Percentiles rank a stretch among this genome's conserved stretches.
Evolutionary conservation across 64 coral and sea anemone species (phyloP).

Genomic region (Platygyra sinensis): DNA sequence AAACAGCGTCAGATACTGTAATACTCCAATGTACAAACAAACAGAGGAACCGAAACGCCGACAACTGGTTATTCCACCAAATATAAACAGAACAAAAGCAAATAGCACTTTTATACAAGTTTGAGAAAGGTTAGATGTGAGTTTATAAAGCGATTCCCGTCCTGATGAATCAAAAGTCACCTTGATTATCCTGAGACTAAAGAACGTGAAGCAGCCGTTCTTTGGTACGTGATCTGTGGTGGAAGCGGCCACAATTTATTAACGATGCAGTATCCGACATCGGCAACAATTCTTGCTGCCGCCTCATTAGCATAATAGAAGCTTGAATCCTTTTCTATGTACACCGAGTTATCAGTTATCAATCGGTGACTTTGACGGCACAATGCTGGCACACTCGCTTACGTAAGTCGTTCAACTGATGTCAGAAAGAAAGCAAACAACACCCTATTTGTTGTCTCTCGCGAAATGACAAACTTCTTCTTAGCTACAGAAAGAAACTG

Average conservation of each 20-base stretch:
- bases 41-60: no score
- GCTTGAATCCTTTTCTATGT: neutral
- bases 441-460: neutral
- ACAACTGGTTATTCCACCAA: no score
- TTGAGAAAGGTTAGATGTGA: no score
- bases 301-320: conserved; percentile 3
- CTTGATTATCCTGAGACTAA: neutral
- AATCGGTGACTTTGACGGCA: neutral
- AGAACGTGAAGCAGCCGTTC: neutral
- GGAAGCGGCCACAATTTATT: conserved; percentile 3
- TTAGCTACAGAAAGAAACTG: no score
- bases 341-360: conserved; percentile 1
- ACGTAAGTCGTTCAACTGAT: neutral
- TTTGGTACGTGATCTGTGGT: conserved; percentile 2
- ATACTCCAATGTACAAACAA: no score
- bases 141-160: no score
- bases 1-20: no score
- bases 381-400: neutral
- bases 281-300: neutral
- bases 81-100: no score
- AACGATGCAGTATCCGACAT: conserved; percentile 20
- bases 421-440: neutral
- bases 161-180: neutral
- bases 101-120: no score
- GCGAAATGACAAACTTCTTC: neutral